A percentile compares a stretch with the other conserved stretches of the same genome.
phyloP scores from a whole-genome alignment of 2,797 vertebrate genomes.

The Enteromius argenteus region DNA sequence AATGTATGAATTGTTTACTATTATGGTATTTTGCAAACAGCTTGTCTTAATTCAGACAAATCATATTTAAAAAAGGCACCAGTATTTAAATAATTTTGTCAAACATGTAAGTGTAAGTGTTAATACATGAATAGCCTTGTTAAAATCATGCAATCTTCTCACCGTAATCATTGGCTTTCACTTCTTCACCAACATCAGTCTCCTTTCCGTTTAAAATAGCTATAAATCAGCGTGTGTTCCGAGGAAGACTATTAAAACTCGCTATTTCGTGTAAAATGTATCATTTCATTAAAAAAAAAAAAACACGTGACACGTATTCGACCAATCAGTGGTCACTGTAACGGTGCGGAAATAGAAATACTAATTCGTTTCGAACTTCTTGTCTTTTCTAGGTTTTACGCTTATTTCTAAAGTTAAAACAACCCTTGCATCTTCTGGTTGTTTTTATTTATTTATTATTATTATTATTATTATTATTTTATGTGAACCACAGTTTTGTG shows the following conservation, averaged over 20 bases:
- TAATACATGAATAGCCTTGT: neutral
- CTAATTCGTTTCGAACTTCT: neutral
- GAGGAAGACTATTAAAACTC: neutral
- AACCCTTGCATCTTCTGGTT: neutral
- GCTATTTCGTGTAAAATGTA: neutral
- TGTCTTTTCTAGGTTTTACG: neutral
- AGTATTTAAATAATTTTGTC: neutral
- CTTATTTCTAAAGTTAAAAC: slow-evolving; percentile 29
- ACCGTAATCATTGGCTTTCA: neutral
- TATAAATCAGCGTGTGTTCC: neutral
- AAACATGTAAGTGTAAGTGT: neutral
- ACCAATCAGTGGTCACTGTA: neutral
- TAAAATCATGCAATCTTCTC: neutral
- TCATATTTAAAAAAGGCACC: no score
- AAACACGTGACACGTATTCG: neutral
- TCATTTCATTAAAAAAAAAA: neutral
- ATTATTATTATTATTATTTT: neutral
- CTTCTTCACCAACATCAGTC: neutral
- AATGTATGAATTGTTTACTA: neutral
- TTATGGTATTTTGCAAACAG: neutral
- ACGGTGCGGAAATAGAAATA: slow-evolving; percentile 11
- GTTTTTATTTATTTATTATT: neutral
- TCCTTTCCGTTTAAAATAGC: neutral
- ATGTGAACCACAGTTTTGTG: neutral
- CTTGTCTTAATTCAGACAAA: no score